Evolutionary conservation across 2,888 invertebrate genomes (phyloP).

Genomic region (Drosophila stalkeri): DNA sequence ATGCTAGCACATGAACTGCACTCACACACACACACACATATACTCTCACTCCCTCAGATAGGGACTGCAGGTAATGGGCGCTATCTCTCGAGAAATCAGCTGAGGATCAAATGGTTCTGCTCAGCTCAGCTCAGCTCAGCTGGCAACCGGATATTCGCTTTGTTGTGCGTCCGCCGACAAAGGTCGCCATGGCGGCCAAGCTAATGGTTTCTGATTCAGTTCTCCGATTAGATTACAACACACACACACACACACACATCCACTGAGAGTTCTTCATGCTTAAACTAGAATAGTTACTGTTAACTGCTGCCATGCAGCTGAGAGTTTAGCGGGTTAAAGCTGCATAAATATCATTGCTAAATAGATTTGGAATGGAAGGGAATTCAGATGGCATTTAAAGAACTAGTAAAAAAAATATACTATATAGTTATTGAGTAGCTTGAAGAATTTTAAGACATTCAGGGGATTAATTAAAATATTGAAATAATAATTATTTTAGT

Average conservation of each 20-base stretch:
- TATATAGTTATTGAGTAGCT: too few relatives aligned
- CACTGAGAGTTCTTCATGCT: conserved; percentile 23
- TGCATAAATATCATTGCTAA: background rate
- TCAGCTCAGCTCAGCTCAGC: background rate
- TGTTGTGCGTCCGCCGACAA: conserved; percentile 26
- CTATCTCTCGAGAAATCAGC: conserved; percentile 48
- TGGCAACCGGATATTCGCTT: conserved; percentile 10
- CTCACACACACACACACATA: conserved; percentile 7
- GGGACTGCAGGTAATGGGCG: conserved; percentile 8
- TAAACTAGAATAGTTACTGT: background rate
- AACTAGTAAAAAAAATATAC: too few relatives aligned
- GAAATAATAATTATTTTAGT: too few relatives aligned
- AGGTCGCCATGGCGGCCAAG: conserved; percentile 34
- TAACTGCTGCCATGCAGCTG: background rate
- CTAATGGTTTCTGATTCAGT: conserved; percentile 40
- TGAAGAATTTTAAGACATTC: too few relatives aligned
- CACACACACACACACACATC: conserved; percentile 1
- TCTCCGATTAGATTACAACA: conserved; percentile 32
- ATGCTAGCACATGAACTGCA: conserved; percentile 47
- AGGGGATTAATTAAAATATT: too few relatives aligned
- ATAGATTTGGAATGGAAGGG: background rate
- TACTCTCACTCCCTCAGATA: background rate
- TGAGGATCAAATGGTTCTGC: conserved; percentile 20
- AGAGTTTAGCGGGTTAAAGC: background rate
- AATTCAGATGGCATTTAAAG: background rate